These are phyloP conservation scores for Aleiodes testaceus DNA, from an alignment of 2,888 invertebrate species.

Conservation along the genomic window DNA sequence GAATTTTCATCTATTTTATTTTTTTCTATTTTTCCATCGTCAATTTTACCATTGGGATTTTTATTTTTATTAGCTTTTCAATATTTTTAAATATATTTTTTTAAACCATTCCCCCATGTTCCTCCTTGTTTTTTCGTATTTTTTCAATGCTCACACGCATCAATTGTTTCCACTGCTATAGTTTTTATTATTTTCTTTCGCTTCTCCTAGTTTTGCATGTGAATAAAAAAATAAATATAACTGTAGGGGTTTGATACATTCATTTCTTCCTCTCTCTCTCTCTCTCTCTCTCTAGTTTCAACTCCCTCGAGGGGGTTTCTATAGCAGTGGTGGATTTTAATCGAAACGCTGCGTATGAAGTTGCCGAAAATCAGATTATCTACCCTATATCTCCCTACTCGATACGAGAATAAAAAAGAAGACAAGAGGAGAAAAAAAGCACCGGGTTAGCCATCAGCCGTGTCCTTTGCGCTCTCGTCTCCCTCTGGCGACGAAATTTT, in stretches of 20 bases:
- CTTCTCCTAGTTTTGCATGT: conserved; percentile 24
- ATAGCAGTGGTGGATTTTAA: conserved; percentile 66
- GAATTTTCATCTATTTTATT: conserved; percentile 19
- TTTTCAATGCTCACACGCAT: conserved; percentile 23
- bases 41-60: conserved; percentile 12
- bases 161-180: conserved; percentile 10
- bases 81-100: too few relatives aligned
- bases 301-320: conserved; percentile 57
- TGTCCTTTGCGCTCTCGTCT: not conserved
- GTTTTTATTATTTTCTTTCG: conserved; percentile 21
- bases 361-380: conserved; percentile 71
- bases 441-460: conserved; percentile 2
- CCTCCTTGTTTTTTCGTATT: not conserved
- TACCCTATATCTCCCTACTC: conserved; percentile 43
- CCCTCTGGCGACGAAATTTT: conserved; percentile 21
- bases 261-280: not conserved
- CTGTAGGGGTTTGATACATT: conserved; percentile 4
- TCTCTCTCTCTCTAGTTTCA: too few relatives aligned
- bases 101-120: not conserved
- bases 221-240: conserved; percentile 25
- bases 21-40: not conserved
- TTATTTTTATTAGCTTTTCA: conserved; percentile 6
- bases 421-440: not conserved
- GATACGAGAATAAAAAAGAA: not conserved
- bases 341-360: conserved; percentile 70